Evolutionary conservation across 2,113 vertebrate species (phyloP).

Genomic region (Anas platyrhynchos): DNA sequence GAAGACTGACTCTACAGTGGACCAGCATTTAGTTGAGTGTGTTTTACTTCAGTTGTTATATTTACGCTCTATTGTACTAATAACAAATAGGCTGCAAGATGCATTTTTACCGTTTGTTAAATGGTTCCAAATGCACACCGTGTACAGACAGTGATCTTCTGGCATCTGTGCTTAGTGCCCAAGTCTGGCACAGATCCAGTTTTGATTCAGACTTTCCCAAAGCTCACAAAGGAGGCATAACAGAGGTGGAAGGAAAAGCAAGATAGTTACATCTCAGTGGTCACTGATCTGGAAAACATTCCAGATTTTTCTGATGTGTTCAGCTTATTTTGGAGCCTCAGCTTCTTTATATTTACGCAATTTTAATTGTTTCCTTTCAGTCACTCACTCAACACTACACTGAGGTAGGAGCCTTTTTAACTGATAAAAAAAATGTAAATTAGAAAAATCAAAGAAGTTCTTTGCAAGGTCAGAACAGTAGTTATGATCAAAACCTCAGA

Average conservation of each 20-base stretch:
- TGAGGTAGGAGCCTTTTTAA: background rate
- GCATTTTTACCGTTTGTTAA: background rate
- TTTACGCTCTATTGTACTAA: background rate
- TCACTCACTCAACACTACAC: background rate
- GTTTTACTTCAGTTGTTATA: background rate
- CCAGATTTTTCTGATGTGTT: background rate
- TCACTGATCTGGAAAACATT: background rate
- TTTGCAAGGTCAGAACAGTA: background rate
- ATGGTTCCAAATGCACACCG: background rate
- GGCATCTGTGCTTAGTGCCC: background rate
- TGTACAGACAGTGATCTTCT: background rate
- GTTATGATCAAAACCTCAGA: background rate
- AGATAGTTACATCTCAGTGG: background rate
- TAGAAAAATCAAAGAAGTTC: background rate
- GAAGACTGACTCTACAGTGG: fast-evolving
- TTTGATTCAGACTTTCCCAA: background rate
- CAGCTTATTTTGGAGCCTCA: background rate
- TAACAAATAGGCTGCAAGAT: background rate
- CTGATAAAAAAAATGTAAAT: background rate
- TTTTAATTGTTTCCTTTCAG: background rate
- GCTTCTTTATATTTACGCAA: background rate
- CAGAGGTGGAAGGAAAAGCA: background rate
- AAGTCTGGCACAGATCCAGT: background rate
- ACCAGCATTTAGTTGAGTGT: background rate
- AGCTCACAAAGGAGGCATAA: background rate